Evolutionary conservation across 1,140 invertebrate genomes (phyloP).

Genomic region (Lasioglossum albipes): DNA sequence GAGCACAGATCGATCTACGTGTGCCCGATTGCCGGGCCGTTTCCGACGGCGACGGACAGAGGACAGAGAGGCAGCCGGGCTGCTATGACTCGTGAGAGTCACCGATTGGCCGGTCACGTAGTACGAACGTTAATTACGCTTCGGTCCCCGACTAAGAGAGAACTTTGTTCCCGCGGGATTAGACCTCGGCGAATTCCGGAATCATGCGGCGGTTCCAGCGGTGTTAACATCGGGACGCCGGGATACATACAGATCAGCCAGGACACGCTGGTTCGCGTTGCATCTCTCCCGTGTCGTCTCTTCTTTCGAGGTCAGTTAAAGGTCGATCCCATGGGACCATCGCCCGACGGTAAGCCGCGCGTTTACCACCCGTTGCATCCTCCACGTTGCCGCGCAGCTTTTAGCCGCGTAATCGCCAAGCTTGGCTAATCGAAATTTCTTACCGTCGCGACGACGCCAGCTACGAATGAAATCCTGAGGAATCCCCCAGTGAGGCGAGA

Average conservation of each 20-base stretch:
- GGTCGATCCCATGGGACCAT: constrained; percentile 20
- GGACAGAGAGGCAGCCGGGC: constrained; percentile 8
- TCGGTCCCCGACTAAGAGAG: constrained; percentile 60
- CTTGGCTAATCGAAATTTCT: constrained; percentile 17
- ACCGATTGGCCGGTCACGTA: constrained; percentile 61
- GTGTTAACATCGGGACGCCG: constrained; percentile 58
- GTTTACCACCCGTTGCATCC: constrained; percentile 41
- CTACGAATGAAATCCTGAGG: neutral
- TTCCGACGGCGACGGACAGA: constrained; percentile 24
- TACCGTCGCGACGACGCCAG: neutral
- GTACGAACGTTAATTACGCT: constrained; percentile 63
- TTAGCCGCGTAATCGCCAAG: neutral
- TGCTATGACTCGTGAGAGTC: constrained; percentile 54
- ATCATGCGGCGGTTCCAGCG: constrained; percentile 54
- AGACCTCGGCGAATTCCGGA: constrained; percentile 55
- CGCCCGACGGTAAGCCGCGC: constrained; percentile 40
- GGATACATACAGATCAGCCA: constrained; percentile 51
- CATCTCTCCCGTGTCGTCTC: constrained; percentile 25
- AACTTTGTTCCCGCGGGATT: constrained; percentile 63
- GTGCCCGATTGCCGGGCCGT: constrained; percentile 15
- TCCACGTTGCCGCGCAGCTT: neutral
- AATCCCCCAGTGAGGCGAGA: neutral
- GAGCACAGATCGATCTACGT: constrained; percentile 42
- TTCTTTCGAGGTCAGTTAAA: constrained; percentile 52
- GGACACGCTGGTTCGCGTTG: constrained; percentile 34